Percentiles rank a stretch among this genome's conserved stretches.
These are phyloP conservation scores for Lepisosteus osseus DNA, from an alignment of 2,113 vertebrate species.

Conservation along the genomic window DNA sequence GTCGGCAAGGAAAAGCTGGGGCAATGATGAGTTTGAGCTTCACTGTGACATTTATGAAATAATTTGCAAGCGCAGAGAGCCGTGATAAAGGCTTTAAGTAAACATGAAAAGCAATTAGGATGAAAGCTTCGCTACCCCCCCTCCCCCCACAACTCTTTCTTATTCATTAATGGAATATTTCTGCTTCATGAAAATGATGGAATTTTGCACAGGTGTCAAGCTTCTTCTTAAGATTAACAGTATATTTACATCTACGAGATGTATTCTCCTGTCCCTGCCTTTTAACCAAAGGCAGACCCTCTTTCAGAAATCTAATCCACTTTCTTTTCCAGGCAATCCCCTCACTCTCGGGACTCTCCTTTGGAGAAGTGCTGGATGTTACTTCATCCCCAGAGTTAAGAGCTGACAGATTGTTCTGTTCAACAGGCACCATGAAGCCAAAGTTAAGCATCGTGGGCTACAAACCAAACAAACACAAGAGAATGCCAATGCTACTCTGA, in stretches of 20 bases:
- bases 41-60: background rate
- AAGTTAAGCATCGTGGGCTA: too few species aligned
- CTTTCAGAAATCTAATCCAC: background rate
- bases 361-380: background rate
- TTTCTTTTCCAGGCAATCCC: background rate
- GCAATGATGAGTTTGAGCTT: background rate
- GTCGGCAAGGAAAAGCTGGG: background rate
- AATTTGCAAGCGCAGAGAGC: background rate
- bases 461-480: too few species aligned
- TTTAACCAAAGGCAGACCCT: background rate
- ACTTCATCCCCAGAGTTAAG: background rate
- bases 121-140: background rate
- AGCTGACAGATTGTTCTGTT: too few species aligned
- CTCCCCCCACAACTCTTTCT: background rate
- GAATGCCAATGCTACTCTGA: too few species aligned
- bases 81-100: background rate
- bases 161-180: background rate
- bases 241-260: background rate
- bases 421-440: too few species aligned
- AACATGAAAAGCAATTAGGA: slow-evolving; percentile 9
- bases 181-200: background rate
- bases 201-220: background rate
- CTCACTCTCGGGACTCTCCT: background rate
- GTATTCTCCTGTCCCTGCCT: background rate
- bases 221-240: background rate